Percentiles rank a stretch among this genome's conserved stretches.
These are phyloP conservation scores for Marcusenius ussheri DNA, from an alignment of 2,113 vertebrate genomes.

Conservation along the genomic window DNA sequence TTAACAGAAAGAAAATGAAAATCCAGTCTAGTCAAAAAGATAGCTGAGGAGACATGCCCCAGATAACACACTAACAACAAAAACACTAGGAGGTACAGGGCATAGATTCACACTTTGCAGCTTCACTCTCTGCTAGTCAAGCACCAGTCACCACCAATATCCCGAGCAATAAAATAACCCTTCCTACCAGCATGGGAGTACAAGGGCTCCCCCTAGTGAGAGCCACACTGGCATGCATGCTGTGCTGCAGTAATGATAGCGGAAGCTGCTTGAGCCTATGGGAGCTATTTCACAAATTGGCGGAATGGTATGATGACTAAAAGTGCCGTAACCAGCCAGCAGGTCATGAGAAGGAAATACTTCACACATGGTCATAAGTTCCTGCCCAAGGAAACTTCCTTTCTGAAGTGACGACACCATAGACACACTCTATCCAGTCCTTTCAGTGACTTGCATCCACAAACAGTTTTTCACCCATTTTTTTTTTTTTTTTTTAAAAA, in stretches of 20 bases:
- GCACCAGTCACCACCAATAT: neutral
- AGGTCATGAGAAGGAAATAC: neutral
- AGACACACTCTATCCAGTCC: neutral
- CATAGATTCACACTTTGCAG: neutral
- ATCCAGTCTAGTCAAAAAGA: neutral
- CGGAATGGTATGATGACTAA: neutral
- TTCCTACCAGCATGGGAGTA: neutral
- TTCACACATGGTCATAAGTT: neutral
- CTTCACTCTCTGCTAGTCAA: neutral
- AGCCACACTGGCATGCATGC: neutral
- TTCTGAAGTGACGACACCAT: neutral
- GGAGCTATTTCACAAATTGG: neutral
- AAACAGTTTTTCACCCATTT: neutral
- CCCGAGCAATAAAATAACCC: neutral
- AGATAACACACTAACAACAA: neutral
- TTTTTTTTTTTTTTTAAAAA: neutral
- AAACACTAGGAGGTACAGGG: neutral
- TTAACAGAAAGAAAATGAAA: neutral
- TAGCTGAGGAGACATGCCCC: neutral
- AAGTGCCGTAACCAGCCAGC: neutral
- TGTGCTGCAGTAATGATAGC: neutral
- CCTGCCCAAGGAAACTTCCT: neutral
- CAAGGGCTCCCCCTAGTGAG: slow-evolving; percentile 8
- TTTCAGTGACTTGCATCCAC: neutral
- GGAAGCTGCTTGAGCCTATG: neutral